Conservation (phyloP, 2,888 invertebrate species). For the Andrena marginata region DNA sequence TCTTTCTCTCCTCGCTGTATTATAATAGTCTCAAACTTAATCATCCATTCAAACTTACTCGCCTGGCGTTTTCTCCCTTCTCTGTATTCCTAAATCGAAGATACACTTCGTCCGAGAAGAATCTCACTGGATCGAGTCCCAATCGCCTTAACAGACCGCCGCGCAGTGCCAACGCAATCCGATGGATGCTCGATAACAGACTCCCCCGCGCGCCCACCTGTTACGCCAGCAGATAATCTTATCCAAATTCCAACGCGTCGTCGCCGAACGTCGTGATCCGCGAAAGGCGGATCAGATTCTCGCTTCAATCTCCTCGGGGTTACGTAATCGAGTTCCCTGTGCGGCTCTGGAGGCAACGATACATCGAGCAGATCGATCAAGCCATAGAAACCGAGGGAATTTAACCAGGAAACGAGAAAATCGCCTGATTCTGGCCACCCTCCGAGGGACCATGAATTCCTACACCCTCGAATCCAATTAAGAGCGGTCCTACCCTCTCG, state of each 20-base stretch:
- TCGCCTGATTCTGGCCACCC: background rate
- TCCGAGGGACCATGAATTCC: conserved; percentile 7
- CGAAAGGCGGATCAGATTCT: conserved; percentile 18
- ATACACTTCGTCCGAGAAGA: background rate
- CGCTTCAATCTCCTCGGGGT: conserved; percentile 56
- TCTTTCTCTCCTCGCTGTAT: conserved; percentile 4
- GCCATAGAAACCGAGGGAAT: background rate
- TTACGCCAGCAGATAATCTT: conserved; percentile 49
- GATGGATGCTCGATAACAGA: background rate
- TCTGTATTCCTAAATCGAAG: background rate
- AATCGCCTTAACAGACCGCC: background rate
- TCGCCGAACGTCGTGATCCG: conserved; percentile 49
- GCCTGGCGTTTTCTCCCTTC: background rate
- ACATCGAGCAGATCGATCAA: conserved; percentile 1
- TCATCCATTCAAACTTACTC: background rate
- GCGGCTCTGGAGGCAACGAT: background rate
- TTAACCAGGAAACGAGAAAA: background rate
- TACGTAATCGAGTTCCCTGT: conserved; percentile 59
- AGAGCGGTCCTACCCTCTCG: conserved; percentile 22
- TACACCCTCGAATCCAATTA: conserved; percentile 58
- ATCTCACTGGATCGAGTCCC: background rate
- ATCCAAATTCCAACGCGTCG: conserved; percentile 61
- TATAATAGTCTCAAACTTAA: background rate
- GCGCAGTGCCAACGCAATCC: background rate
- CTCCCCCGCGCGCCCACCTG: background rate